Percentiles rank a stretch among this genome's conserved stretches.
These are phyloP conservation scores for Nephrotoma flavescens DNA, from an alignment of 2,888 invertebrate species.

Conservation along the genomic window DNA sequence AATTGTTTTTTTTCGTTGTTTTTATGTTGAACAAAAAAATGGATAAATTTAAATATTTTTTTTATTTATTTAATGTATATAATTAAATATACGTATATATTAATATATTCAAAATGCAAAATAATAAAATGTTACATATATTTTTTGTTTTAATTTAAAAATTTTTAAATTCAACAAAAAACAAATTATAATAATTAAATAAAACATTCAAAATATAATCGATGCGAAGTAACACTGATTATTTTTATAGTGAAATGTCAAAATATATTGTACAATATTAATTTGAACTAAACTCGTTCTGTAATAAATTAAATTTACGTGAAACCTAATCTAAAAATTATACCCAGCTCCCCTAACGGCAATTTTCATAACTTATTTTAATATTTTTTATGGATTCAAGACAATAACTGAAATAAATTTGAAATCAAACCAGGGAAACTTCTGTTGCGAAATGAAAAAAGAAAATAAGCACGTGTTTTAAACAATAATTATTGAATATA, in stretches of 20 bases:
- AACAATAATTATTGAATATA: no score
- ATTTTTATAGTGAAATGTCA: neutral
- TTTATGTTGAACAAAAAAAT: neutral
- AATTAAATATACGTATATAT: neutral
- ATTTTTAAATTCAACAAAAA: neutral
- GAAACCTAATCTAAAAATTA: no score
- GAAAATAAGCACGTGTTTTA: no score
- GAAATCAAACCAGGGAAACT: no score
- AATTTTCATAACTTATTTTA: no score
- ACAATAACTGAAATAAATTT: no score
- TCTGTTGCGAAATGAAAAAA: no score
- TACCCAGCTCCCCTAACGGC: no score
- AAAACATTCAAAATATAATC: neutral
- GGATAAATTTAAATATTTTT: neutral
- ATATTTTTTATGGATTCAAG: no score
- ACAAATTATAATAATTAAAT: neutral
- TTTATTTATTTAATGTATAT: neutral
- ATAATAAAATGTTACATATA: neutral
- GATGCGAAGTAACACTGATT: neutral
- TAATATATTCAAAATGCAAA: neutral
- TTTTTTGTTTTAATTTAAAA: no score
- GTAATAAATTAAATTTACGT: no score
- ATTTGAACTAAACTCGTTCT: no score
- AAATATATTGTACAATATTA: neutral
- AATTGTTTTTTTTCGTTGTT: neutral